These are phyloP conservation scores for Mythimna vitellina DNA, from an alignment of 2,888 invertebrate species.

Conservation along the genomic window DNA sequence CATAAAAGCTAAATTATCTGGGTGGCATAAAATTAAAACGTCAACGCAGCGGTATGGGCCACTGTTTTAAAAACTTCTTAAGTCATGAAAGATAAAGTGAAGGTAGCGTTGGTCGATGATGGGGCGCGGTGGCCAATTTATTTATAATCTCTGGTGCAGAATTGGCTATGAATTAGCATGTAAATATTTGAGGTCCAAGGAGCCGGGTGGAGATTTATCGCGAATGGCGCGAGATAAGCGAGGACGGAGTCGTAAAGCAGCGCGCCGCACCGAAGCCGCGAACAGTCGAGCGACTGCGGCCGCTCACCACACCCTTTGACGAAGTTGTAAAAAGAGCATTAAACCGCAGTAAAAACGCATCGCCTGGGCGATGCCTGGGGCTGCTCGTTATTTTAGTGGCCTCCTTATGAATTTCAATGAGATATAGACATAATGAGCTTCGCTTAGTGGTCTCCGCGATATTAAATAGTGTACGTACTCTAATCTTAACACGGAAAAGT, in stretches of 20 bases:
- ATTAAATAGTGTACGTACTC: slow-evolving; percentile 71
- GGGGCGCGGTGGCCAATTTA: slow-evolving; percentile 85
- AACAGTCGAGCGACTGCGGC: slow-evolving; percentile 67
- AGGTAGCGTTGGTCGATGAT: slow-evolving; percentile 80
- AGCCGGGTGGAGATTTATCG: slow-evolving; percentile 88
- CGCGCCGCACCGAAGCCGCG: slow-evolving; percentile 68
- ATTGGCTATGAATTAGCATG: slow-evolving; percentile 90
- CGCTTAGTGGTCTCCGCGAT: slow-evolving; percentile 70
- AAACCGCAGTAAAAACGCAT: slow-evolving; percentile 91
- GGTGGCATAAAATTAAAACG: slow-evolving; percentile 85
- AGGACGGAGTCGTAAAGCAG: slow-evolving; percentile 87
- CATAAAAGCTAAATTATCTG: slow-evolving; percentile 83
- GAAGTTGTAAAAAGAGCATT: slow-evolving; percentile 90
- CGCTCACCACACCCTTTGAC: slow-evolving; percentile 86
- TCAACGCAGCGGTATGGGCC: slow-evolving; percentile 74
- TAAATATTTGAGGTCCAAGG: slow-evolving; percentile 90
- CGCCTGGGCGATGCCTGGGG: slow-evolving; percentile 75
- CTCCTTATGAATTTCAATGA: slow-evolving; percentile 90
- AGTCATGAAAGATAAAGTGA: slow-evolving; percentile 88
- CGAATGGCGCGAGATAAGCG: slow-evolving; percentile 87
- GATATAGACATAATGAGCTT: slow-evolving; percentile 79
- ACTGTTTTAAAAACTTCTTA: slow-evolving; percentile 85
- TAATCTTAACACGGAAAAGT: slow-evolving; percentile 63
- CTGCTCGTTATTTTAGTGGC: slow-evolving; percentile 85
- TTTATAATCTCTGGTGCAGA: slow-evolving; percentile 89